phyloP scores from a whole-genome alignment of 1,140 invertebrate species.

The Drosophila prosaltans region DNA sequence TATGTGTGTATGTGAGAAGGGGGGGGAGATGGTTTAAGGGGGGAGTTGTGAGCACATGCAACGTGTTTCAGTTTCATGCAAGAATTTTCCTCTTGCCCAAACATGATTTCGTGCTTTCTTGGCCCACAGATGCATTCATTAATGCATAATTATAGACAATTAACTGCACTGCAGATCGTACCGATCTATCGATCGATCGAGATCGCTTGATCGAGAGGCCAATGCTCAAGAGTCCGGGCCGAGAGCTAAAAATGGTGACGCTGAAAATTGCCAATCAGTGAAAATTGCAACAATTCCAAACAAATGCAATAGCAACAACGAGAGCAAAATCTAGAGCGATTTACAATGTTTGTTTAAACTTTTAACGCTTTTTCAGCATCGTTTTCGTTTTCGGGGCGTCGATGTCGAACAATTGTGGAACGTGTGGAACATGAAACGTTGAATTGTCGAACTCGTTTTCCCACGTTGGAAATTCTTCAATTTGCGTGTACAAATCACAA shows the following conservation, averaged over 20 bases:
- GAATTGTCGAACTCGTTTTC: conserved; percentile 67
- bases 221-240: neutral
- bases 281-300: conserved; percentile 60
- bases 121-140: conserved; percentile 74
- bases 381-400: conserved; percentile 44
- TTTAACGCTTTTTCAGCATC: conserved; percentile 69
- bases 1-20: neutral
- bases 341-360: conserved; percentile 67
- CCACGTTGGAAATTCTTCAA: conserved; percentile 80
- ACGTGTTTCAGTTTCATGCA: conserved; percentile 64
- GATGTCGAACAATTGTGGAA: conserved; percentile 35
- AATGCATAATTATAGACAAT: conserved; percentile 80
- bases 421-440: conserved; percentile 26
- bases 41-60: conserved; percentile 47
- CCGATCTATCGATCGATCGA: neutral
- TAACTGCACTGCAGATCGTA: conserved; percentile 52
- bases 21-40: neutral
- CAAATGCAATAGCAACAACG: conserved; percentile 12
- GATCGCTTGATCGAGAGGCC: conserved; percentile 2
- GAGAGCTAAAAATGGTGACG: conserved; percentile 59
- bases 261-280: conserved; percentile 65
- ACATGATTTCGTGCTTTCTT: conserved; percentile 73
- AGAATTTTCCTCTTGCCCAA: conserved; percentile 58
- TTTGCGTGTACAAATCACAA: conserved; percentile 74
- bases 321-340: conserved; percentile 38